Percentiles rank a stretch among this genome's conserved stretches.
Conservation (phyloP, 1,140 invertebrate species). For the Halictus rubicundus region DNA sequence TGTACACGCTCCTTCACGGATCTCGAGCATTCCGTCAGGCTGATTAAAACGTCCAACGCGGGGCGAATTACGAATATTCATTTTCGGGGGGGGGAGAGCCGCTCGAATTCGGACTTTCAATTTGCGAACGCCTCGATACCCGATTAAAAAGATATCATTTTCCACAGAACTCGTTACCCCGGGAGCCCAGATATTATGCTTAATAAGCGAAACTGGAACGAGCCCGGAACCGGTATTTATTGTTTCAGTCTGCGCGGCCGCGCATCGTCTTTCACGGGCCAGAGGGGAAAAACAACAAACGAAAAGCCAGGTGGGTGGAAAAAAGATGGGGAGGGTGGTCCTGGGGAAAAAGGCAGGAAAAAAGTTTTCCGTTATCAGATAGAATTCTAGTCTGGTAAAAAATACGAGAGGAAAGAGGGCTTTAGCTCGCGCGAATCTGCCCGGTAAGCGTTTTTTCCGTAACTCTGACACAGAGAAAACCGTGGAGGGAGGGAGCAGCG, state of each 20-base stretch:
- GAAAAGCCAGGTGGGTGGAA: background rate
- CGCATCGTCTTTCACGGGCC: conserved; percentile 38
- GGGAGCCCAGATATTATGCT: conserved; percentile 11
- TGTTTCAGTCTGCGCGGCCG: conserved; percentile 17
- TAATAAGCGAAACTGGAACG: conserved; percentile 11
- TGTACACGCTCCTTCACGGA: background rate
- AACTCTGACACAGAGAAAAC: conserved; percentile 16
- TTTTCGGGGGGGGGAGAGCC: no score
- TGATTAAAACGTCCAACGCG: conserved; percentile 61
- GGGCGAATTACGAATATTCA: conserved; percentile 48
- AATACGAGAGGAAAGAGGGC: conserved; percentile 55
- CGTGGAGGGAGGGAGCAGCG: background rate
- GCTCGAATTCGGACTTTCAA: conserved; percentile 1
- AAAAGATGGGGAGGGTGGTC: background rate
- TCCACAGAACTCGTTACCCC: background rate
- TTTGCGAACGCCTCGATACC: conserved; percentile 18
- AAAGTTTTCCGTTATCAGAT: conserved; percentile 59
- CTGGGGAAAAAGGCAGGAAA: conserved; percentile 9
- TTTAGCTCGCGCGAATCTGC: conserved; percentile 58
- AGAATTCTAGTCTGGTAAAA: conserved; percentile 55
- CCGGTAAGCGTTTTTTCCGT: conserved; percentile 57
- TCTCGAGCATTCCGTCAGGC: conserved; percentile 26
- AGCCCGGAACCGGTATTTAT: conserved; percentile 43
- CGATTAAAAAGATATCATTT: conserved; percentile 23
- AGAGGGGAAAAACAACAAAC: background rate